Evolutionary conservation across 2,888 invertebrate genomes (phyloP).

Genomic region (Tricholauxania praeusta): DNA sequence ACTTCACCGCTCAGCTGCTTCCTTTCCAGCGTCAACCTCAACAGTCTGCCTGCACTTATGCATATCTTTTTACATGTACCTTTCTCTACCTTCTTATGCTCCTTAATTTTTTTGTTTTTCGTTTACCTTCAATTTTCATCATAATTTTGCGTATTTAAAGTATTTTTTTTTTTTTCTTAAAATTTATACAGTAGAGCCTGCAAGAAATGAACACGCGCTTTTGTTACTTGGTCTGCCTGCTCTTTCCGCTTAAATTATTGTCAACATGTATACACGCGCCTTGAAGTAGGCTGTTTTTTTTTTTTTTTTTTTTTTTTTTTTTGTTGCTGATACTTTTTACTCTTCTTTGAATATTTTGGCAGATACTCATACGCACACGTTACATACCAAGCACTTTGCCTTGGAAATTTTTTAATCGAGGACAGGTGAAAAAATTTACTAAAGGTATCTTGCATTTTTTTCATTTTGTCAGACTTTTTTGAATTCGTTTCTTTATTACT

Average conservation of each 20-base stretch:
- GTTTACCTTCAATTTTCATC: neutral
- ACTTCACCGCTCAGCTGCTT: neutral
- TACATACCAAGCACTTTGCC: neutral
- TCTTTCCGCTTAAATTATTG: constrained; percentile 16
- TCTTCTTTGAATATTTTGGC: neutral
- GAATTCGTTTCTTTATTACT: neutral
- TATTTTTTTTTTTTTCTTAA: neutral
- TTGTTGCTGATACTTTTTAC: neutral
- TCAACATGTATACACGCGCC: constrained; percentile 21
- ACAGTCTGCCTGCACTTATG: too few species aligned
- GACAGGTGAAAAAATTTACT: constrained; percentile 22
- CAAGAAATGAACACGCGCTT: neutral
- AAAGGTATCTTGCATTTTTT: constrained; percentile 4
- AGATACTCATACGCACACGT: constrained; percentile 1
- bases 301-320: neutral
- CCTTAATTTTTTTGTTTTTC: neutral
- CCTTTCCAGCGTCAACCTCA: too few species aligned
- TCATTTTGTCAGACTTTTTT: constrained; percentile 7
- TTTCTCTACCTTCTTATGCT: neutral
- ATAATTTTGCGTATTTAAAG: constrained; percentile 18
- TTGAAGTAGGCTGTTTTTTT: neutral
- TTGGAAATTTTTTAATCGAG: constrained; percentile 25
- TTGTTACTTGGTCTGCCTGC: neutral
- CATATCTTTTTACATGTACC: neutral
- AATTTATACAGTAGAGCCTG: too few species aligned